Evolutionary conservation across 2,888 invertebrate species (phyloP), one percentile per base, ranked within the genome.

Genomic region (Danaus chrysippus): DNA sequence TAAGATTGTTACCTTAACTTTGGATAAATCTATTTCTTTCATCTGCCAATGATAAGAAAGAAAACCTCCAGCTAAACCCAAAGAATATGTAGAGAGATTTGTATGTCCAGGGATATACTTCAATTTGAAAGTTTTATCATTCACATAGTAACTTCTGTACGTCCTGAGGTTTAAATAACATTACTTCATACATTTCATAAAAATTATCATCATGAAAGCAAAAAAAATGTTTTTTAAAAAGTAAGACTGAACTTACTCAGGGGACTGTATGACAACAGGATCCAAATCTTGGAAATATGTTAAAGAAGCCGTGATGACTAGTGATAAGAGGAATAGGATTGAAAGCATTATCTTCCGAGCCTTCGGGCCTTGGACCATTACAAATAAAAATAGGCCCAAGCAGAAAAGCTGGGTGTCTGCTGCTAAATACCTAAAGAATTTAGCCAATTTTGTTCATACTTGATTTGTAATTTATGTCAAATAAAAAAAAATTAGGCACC

Each of bases 351-450:
- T 46, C 13, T 69, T 71, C 58, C 79, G 74, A 0, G 77, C 68
- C 2, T 73, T 72, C 12, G 72, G 66, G 5, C 66, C 72, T 10
- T 81, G 74, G 9, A 76, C 73, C n/a, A 73, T 10, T 63, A 88
- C 69, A 58, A 87, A 83, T 0, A 91, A 58, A 0, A 84, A 63
- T n/a, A 91, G 74, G 0, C 86, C 87, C 0, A 87, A 1, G 59
- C 79, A 76, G 77, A 91, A 91, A 23, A 91, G 74, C 67, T 92
- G 91, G 0, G 83, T 90, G 73, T 91, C 91, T 13, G 90, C 84
- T 55, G 90, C 91, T 19, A 91, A 71, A 68, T 91, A 91, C 91
- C 91, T 91, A 70, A 54, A 64, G 64, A 52, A 13, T 58, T 49
- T 46, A n/a, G 8, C 6, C 23, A 34, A 34, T 3, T 34, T 3